Percentiles rank a stretch among this genome's conserved stretches.
phyloP scores from a whole-genome alignment of 2,888 invertebrate genomes.

The Odontocolon sp. region DNA sequence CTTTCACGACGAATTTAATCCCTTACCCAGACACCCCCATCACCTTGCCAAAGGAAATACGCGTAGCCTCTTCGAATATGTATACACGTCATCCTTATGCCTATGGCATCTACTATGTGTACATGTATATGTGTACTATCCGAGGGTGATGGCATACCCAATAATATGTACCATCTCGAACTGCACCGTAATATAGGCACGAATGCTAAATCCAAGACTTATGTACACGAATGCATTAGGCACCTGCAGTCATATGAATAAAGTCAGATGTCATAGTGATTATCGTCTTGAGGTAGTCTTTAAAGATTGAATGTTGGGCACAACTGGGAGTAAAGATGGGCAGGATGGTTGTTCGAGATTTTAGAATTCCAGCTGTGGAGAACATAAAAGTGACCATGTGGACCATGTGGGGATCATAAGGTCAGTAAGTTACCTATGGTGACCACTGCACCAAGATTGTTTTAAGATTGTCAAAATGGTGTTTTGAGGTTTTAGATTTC shows the following conservation, averaged over 20 bases:
- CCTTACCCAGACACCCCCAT: constrained; percentile 55
- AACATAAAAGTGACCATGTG: too few species aligned
- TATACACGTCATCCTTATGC: constrained; percentile 20
- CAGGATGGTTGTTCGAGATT: too few species aligned
- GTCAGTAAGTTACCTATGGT: too few species aligned
- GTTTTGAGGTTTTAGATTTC: too few species aligned
- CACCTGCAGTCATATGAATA: not conserved
- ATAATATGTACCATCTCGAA: constrained; percentile 40
- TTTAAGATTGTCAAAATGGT: too few species aligned
- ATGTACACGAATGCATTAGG: constrained; percentile 38
- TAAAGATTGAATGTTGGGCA: too few species aligned
- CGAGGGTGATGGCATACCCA: constrained; percentile 12
- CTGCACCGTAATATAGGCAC: constrained; percentile 25
- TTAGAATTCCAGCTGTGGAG: too few species aligned
- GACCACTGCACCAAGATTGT: too few species aligned
- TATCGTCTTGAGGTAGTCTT: too few species aligned
- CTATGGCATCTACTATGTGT: constrained; percentile 22
- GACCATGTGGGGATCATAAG: too few species aligned
- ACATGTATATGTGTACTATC: constrained; percentile 14
- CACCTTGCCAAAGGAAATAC: constrained; percentile 47
- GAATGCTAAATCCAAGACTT: constrained; percentile 43
- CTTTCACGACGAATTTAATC: constrained; percentile 61
- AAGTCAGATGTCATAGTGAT: not conserved
- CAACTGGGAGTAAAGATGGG: too few species aligned
- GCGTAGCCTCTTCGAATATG: constrained; percentile 27